phyloP scores from a whole-genome alignment of 2,888 invertebrate genomes.

The Geophilus truncorum region DNA sequence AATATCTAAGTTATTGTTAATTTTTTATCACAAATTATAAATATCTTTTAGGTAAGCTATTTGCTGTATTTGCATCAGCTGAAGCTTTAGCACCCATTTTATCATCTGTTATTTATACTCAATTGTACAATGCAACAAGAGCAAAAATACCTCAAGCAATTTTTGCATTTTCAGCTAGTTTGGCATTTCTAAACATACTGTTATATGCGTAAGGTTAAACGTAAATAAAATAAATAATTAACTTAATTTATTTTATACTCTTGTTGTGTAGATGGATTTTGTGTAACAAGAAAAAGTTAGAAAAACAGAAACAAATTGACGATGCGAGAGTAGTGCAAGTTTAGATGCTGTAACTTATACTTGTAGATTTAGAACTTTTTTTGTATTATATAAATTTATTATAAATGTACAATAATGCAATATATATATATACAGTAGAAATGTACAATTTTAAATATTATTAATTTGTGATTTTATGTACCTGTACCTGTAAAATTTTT shows the following conservation, averaged over 20 bases:
- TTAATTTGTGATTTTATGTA: too few species aligned
- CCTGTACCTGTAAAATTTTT: too few species aligned
- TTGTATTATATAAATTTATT: too few species aligned
- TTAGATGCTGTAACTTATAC: too few species aligned
- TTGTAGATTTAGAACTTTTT: too few species aligned
- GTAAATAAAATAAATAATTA: neutral
- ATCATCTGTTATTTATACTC: neutral
- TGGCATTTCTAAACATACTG: neutral
- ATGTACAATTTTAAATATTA: too few species aligned
- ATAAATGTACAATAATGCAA: too few species aligned
- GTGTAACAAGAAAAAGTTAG: neutral
- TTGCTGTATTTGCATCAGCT: neutral
- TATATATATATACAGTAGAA: too few species aligned
- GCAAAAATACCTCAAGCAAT: neutral
- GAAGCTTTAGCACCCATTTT: neutral
- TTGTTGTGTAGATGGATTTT: neutral
- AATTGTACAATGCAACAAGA: neutral
- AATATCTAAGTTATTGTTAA: neutral
- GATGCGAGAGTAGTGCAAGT: too few species aligned
- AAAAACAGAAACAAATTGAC: neutral
- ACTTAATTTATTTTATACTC: neutral
- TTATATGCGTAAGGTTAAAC: neutral
- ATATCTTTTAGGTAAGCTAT: neutral
- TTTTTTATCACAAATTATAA: neutral
- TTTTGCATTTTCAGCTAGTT: neutral